Conservation (phyloP, 2,888 invertebrate species). For the Drosophila imparisetae region DNA sequence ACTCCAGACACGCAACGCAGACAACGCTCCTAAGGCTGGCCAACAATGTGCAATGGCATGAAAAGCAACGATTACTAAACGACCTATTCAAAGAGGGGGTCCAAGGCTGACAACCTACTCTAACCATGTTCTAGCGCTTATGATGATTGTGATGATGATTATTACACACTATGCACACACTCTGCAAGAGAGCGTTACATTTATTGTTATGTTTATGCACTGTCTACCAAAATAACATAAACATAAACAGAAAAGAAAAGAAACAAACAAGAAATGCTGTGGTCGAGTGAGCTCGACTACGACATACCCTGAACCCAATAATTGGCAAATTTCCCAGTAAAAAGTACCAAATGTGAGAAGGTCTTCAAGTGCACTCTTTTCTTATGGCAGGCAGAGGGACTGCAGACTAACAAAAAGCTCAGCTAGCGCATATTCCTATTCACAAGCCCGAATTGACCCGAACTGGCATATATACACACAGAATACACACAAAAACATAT, state of each 20-base stretch:
- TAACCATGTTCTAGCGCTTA: conserved; percentile 24
- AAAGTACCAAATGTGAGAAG: too few relatives aligned
- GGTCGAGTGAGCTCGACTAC: too few relatives aligned
- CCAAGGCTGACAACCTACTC: conserved; percentile 17
- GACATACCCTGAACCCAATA: too few relatives aligned
- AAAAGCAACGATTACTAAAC: conserved; percentile 72
- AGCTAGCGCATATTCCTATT: too few relatives aligned
- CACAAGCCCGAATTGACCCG: too few relatives aligned
- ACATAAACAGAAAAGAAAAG: conserved; percentile 5
- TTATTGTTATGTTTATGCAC: conserved; percentile 72
- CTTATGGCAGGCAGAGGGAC: too few relatives aligned
- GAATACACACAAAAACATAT: too few relatives aligned
- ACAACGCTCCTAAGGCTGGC: background rate
- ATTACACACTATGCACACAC: conserved; percentile 51
- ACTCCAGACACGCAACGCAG: conserved; percentile 13
- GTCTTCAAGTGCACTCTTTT: too few relatives aligned
- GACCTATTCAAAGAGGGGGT: conserved; percentile 31
- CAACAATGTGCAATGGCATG: conserved; percentile 52
- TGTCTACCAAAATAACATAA: conserved; percentile 17
- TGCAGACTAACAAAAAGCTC: too few relatives aligned
- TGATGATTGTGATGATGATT: conserved; percentile 55
- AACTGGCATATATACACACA: too few relatives aligned
- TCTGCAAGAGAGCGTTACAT: conserved; percentile 57
- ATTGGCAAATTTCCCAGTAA: too few relatives aligned
- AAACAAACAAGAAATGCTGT: background rate